These are phyloP conservation scores for Lasioglossum figueresi DNA, from an alignment of 2,888 invertebrate genomes.

Conservation along the genomic window DNA sequence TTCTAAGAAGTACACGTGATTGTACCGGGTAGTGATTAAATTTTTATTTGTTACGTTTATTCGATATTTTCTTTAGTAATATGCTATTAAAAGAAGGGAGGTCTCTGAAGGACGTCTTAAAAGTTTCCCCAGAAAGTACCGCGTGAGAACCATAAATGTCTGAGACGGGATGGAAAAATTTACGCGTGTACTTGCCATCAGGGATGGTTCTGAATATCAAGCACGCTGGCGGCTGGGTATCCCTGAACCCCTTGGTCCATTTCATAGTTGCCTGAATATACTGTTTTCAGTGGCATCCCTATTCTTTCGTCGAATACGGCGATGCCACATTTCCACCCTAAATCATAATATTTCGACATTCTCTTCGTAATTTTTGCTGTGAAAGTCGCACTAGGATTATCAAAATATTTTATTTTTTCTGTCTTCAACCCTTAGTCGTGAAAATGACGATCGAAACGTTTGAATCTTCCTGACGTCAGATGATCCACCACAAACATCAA, in stretches of 20 bases:
- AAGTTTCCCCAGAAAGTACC: not conserved
- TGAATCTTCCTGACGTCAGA: too few species aligned
- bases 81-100: not conserved
- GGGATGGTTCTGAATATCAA: conserved; percentile 71
- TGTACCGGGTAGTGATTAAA: not conserved
- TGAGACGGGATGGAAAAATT: conserved; percentile 61
- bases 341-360: conserved; percentile 67
- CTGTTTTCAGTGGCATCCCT: conserved; percentile 21
- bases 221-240: conserved; percentile 45
- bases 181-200: conserved; percentile 66
- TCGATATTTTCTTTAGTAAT: not conserved
- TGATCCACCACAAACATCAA: too few species aligned
- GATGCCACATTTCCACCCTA: conserved; percentile 57
- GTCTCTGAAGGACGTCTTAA: not conserved
- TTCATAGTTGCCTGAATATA: conserved; percentile 33
- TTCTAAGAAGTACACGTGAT: not conserved
- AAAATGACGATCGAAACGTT: too few species aligned
- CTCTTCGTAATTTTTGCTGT: not conserved
- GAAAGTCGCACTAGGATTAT: not conserved
- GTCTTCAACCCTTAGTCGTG: not conserved
- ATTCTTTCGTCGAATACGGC: conserved; percentile 15
- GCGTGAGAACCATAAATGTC: conserved; percentile 40
- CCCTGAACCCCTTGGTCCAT: conserved; percentile 36
- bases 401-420: not conserved
- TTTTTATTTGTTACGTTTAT: not conserved